These are phyloP conservation scores for Ennomos fuscantarius DNA, from an alignment of 2,888 invertebrate genomes.

Conservation along the genomic window DNA sequence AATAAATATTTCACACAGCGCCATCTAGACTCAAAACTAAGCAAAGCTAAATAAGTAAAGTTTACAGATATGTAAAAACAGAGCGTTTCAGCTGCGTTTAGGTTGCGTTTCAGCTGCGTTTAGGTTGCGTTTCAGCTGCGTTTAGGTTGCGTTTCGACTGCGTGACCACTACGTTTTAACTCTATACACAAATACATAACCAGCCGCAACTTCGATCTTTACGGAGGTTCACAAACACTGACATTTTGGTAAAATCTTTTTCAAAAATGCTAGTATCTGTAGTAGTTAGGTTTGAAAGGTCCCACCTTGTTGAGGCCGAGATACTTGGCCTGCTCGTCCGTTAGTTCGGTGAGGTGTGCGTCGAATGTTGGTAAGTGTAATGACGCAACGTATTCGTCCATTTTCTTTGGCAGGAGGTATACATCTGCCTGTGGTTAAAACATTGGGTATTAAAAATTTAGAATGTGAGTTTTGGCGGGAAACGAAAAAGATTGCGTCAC, in stretches of 20 bases:
- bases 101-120: constrained; percentile 25
- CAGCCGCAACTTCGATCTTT: too few species aligned
- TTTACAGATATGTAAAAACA: background rate
- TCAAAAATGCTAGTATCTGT: constrained; percentile 87
- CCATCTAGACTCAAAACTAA: too few species aligned
- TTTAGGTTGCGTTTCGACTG: constrained; percentile 18
- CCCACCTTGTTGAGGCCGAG: constrained; percentile 99
- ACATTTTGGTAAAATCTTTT: too few species aligned
- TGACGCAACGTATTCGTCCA: constrained; percentile 99
- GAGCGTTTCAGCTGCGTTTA: constrained; percentile 3
- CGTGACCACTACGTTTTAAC: constrained; percentile 32
- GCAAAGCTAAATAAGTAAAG: background rate
- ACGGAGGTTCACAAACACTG: too few species aligned
- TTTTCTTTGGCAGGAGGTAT: constrained; percentile 98
- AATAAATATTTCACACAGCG: too few species aligned
- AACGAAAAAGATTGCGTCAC: too few species aligned
- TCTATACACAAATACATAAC: constrained; percentile 17
- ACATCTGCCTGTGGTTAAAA: constrained; percentile 89
- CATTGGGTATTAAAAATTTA: background rate
- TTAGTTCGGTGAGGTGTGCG: constrained; percentile 97
- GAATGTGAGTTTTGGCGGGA: too few species aligned
- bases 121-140: constrained; percentile 1
- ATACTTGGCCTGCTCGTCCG: constrained; percentile 98
- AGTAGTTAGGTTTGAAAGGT: constrained; percentile 99
- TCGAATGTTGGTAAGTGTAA: constrained; percentile 98